Conservation (phyloP, 2,888 invertebrate genomes). For the Tiliacea citrago region DNA sequence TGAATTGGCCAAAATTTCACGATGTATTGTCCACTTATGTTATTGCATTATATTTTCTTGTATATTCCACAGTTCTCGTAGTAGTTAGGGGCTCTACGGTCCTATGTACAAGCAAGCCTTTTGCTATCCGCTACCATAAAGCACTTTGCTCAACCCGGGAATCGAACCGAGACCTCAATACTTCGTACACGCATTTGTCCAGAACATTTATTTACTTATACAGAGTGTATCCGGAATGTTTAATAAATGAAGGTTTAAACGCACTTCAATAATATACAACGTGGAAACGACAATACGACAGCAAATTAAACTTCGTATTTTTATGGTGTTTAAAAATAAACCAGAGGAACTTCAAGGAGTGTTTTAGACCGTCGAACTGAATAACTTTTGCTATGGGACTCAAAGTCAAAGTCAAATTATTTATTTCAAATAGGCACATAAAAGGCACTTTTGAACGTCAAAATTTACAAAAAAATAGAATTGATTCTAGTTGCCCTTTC, state of each 20-base stretch:
- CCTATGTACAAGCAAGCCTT: slow-evolving; percentile 19
- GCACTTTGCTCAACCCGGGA: slow-evolving; percentile 19
- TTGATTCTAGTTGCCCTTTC: no score
- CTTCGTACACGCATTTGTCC: slow-evolving; percentile 16
- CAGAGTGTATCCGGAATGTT: neutral
- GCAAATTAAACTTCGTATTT: neutral
- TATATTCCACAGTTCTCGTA: slow-evolving; percentile 35
- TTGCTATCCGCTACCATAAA: neutral
- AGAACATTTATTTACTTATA: neutral
- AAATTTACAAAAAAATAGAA: no score
- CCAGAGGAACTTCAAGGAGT: no score
- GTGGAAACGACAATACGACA: neutral
- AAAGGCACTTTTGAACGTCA: no score
- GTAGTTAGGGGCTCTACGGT: slow-evolving; percentile 20
- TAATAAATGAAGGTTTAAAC: neutral
- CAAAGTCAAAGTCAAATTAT: no score
- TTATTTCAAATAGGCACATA: no score
- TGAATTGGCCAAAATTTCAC: slow-evolving; percentile 4
- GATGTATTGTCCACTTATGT: neutral
- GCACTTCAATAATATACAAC: neutral
- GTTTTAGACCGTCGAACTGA: no score
- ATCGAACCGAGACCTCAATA: slow-evolving; percentile 1
- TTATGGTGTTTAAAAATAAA: no score
- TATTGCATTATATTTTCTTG: slow-evolving; percentile 12
- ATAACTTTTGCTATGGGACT: no score